Percentiles rank a stretch among this genome's conserved stretches.
Evolutionary conservation across 1,140 invertebrate genomes (phyloP).

Genomic region (Meloidogyne exigua): DNA sequence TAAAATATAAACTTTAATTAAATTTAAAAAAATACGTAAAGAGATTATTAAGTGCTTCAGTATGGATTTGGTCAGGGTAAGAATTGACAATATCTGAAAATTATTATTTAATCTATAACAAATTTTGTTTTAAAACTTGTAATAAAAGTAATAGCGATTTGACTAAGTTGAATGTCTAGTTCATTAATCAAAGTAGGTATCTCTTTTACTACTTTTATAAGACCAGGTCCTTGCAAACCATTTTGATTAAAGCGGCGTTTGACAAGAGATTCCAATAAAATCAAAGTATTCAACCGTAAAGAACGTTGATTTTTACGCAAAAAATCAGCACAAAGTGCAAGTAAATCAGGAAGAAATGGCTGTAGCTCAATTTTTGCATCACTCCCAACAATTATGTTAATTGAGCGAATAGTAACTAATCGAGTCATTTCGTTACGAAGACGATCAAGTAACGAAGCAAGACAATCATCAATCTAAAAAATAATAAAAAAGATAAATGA

Average conservation of each 20-base stretch:
- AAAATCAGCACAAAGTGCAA: constrained; percentile 84
- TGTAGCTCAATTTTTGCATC: constrained; percentile 69
- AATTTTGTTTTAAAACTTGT: constrained; percentile 31
- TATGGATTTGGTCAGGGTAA: constrained; percentile 39
- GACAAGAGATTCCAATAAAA: constrained; percentile 83
- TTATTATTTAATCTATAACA: neutral
- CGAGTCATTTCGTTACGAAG: constrained; percentile 93
- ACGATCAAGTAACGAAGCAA: constrained; percentile 89
- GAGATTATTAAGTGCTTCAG: constrained; percentile 27
- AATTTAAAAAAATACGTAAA: constrained; percentile 24
- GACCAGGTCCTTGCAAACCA: constrained; percentile 31
- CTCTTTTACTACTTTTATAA: constrained; percentile 72
- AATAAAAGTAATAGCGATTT: constrained; percentile 72
- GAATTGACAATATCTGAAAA: constrained; percentile 39
- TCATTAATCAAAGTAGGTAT: constrained; percentile 85
- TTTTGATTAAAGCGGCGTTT: constrained; percentile 74
- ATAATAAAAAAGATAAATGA: neutral
- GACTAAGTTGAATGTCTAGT: constrained; percentile 89
- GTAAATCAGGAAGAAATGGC: constrained; percentile 79
- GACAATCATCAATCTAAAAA: constrained; percentile 38
- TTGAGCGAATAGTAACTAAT: constrained; percentile 87
- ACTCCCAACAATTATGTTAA: constrained; percentile 39
- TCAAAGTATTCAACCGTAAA: constrained; percentile 78
- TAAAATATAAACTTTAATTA: constrained; percentile 2
- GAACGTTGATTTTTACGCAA: constrained; percentile 93